A percentile compares a stretch with the other conserved stretches of the same genome.
These are phyloP conservation scores for Plectropomus leopardus DNA, from an alignment of 2,113 vertebrate species.

Conservation along the genomic window DNA sequence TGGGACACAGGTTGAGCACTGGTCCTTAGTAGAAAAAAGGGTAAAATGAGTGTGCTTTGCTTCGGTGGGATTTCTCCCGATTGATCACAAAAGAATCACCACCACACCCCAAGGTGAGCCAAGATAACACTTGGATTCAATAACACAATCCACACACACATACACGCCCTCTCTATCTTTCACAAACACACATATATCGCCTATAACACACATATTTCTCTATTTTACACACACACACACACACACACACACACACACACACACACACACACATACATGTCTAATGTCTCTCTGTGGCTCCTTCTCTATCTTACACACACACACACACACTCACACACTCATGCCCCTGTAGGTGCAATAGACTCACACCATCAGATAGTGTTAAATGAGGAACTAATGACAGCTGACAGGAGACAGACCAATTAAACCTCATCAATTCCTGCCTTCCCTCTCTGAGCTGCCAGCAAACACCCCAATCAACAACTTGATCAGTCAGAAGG, in stretches of 20 bases:
- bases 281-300: slow-evolving; percentile 16
- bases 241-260: slow-evolving; percentile 26
- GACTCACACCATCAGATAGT: slow-evolving; percentile 81
- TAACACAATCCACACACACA: slow-evolving; percentile 45
- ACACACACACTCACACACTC: slow-evolving; percentile 40
- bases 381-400: slow-evolving; percentile 84
- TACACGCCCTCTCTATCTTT: slow-evolving; percentile 1
- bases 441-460: slow-evolving; percentile 69
- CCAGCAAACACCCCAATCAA: slow-evolving; percentile 79
- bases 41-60: slow-evolving; percentile 38
- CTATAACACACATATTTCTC: slow-evolving; percentile 4
- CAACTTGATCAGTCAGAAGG: slow-evolving; percentile 80
- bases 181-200: slow-evolving; percentile 42
- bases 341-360: slow-evolving; percentile 66
- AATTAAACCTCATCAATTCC: slow-evolving; percentile 84
- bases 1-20: slow-evolving; percentile 14
- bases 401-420: slow-evolving; percentile 81
- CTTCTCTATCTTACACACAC: slow-evolving; percentile 14
- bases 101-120: slow-evolving; percentile 56
- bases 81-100: slow-evolving; percentile 69
- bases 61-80: slow-evolving; percentile 65
- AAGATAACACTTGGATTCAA: slow-evolving; percentile 71
- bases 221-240: slow-evolving; percentile 42
- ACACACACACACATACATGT: slow-evolving; percentile 28
- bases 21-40: slow-evolving; percentile 34